A percentile compares a stretch with the other conserved stretches of the same genome.
These are phyloP conservation scores for Gryllus longicercus DNA, from an alignment of 2,888 invertebrate genomes.

Conservation along the genomic window DNA sequence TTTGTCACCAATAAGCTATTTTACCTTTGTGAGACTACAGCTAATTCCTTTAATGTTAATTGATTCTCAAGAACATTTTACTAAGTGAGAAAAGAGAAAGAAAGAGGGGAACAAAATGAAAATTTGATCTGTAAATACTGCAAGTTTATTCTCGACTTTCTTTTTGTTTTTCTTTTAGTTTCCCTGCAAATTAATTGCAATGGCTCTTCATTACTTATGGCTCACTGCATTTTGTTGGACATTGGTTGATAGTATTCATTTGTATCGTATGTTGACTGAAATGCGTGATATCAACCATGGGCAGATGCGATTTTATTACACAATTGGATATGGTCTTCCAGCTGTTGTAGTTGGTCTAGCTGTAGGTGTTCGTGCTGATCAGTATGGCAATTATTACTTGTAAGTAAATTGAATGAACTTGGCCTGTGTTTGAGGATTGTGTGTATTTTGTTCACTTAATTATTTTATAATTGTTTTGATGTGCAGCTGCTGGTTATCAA, in stretches of 20 bases:
- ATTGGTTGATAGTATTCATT: conserved; percentile 85
- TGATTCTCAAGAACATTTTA: background rate
- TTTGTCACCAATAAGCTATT: too few relatives aligned
- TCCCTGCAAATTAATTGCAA: conserved; percentile 83
- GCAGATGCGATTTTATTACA: conserved; percentile 86
- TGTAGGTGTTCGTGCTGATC: conserved; percentile 88
- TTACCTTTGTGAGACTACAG: too few relatives aligned
- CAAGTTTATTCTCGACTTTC: background rate
- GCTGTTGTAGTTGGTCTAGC: conserved; percentile 87
- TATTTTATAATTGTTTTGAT: conserved; percentile 38
- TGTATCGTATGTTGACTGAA: conserved; percentile 91
- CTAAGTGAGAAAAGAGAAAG: conserved; percentile 12
- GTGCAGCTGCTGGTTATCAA: conserved; percentile 88
- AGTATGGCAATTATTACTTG: conserved; percentile 92
- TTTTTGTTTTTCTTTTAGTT: conserved; percentile 54
- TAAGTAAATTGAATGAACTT: conserved; percentile 53
- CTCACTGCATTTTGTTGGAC: conserved; percentile 87
- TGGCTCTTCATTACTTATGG: conserved; percentile 91
- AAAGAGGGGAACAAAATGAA: background rate
- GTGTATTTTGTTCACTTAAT: conserved; percentile 21
- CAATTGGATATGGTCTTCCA: conserved; percentile 87
- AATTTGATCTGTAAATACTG: background rate
- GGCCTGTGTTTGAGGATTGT: conserved; percentile 12
- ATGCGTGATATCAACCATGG: conserved; percentile 95
- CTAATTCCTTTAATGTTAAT: too few relatives aligned